Evolutionary conservation across 1,140 invertebrate genomes (phyloP), one percentile per base, ranked within the genome.

Genomic region (Drosophila malerkotliana): DNA sequence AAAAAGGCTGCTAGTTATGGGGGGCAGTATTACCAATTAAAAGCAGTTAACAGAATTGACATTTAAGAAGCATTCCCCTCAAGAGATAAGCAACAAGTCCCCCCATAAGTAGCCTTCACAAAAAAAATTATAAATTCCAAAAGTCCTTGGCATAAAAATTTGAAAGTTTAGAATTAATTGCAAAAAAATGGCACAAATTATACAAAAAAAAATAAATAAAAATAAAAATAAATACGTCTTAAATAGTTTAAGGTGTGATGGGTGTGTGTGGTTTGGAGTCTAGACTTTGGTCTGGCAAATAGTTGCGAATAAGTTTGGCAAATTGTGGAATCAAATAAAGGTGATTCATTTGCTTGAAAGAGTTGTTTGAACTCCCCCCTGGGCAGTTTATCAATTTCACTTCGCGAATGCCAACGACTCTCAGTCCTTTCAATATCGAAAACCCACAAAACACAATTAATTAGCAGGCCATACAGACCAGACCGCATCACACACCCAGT

Each of bases 1-100:
- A 1, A 18, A 6, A 41, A 18, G 63, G 47, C 47, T 44, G 59
- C 10, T 15, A 14, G 2, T 7, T 44, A 7, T 1, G 41, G 60
- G 63, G 63, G 63, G 47, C 47, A 62, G 58, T 67, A 67, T 67
- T 64, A 67, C 63, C 47, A 30, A 62, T 66, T 58, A 48, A 58
- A 34, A 45, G 53, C 24, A 49, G 56, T 66, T 41, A 60, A 51
- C 58, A 51, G 59, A 47, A 47, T 21, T 3, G 9, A 41, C 47
- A 41, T 18, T 44, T 28, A 60, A 26, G 15, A 30, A 63, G 34
- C 63, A 64, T 67, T 67, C 63, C 63, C 63, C n/a, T 18, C 32
- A 59, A 63, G 49, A 51, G 26, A 39, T 7, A 15, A 44, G 21
- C 3, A 7, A 21, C 63, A 67, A 52, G 6, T 30, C 51, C 59